Conservation (phyloP, 2,888 invertebrate species). For the Heteromyza rotundicornis region DNA sequence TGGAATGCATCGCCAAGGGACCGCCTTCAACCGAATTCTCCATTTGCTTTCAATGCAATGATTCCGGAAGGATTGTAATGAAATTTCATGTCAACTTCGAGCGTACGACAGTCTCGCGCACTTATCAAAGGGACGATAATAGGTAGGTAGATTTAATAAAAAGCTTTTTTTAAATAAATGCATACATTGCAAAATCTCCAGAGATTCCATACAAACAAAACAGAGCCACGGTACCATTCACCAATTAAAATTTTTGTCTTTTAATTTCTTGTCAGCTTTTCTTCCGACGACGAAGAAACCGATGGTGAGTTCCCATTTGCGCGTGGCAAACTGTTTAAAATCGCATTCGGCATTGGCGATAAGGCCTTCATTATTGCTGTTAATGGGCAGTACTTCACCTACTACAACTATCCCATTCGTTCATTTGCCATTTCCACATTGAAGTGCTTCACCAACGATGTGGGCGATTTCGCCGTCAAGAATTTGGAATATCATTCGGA, state of each 20-base stretch:
- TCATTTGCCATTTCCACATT: conserved; percentile 58
- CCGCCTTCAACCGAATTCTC: conserved; percentile 58
- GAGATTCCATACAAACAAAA: neutral
- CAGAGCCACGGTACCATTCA: neutral
- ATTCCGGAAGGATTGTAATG: conserved; percentile 54
- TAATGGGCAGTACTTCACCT: conserved; percentile 61
- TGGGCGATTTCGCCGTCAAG: conserved; percentile 55
- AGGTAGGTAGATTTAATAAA: no score
- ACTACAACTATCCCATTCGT: conserved; percentile 58
- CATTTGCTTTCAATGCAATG: conserved; percentile 61
- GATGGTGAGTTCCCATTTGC: conserved; percentile 61
- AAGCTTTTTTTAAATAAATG: neutral
- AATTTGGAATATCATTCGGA: conserved; percentile 60
- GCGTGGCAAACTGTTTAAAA: conserved; percentile 59
- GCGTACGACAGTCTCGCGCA: conserved; percentile 52
- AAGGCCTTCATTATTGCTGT: conserved; percentile 59
- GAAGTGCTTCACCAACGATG: conserved; percentile 56
- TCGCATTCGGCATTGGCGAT: conserved; percentile 60
- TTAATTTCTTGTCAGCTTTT: conserved; percentile 42
- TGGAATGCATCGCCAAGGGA: conserved; percentile 61
- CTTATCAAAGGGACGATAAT: conserved; percentile 56
- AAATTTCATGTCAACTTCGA: conserved; percentile 59
- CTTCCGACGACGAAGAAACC: conserved; percentile 57
- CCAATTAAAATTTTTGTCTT: no score
- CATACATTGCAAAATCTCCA: neutral